Conservation (phyloP, 2,797 vertebrate species). For the Yasuhikotakia modesta region DNA sequence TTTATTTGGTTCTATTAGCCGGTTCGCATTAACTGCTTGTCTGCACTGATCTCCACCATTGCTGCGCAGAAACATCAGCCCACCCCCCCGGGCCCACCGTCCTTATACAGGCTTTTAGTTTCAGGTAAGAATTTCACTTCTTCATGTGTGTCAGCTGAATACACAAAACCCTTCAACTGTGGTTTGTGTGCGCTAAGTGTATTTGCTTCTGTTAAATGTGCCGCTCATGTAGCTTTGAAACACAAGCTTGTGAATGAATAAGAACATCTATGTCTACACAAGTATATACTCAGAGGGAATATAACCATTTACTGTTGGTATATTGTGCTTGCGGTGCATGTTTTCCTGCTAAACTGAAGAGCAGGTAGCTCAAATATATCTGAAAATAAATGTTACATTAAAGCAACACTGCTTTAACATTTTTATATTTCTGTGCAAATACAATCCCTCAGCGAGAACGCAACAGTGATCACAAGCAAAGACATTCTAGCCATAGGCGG, state of each 20-base stretch:
- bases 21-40: slow-evolving; percentile 20
- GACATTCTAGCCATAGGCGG: slow-evolving; percentile 29
- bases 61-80: background rate
- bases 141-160: slow-evolving; percentile 19
- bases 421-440: slow-evolving; percentile 14
- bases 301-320: slow-evolving; percentile 1
- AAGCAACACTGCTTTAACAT: background rate
- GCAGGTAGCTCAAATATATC: background rate
- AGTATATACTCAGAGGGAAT: slow-evolving; percentile 4
- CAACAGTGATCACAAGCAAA: slow-evolving; percentile 9
- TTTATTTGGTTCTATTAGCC: slow-evolving; percentile 43
- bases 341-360: slow-evolving; percentile 5
- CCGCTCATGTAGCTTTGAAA: background rate
- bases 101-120: slow-evolving; percentile 16
- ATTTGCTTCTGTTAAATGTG: slow-evolving; percentile 15
- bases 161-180: slow-evolving; percentile 7
- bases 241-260: slow-evolving; percentile 1
- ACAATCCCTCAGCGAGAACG: background rate
- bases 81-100: slow-evolving; percentile 7
- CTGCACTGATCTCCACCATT: slow-evolving; percentile 31
- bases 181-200: background rate
- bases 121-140: slow-evolving; percentile 50
- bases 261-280: slow-evolving; percentile 2
- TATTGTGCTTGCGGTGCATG: background rate
- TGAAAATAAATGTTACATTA: background rate